A percentile compares a stretch with the other conserved stretches of the same genome.
phyloP scores from a whole-genome alignment of 1,140 invertebrate species.

The Diabrotica undecimpunctata region DNA sequence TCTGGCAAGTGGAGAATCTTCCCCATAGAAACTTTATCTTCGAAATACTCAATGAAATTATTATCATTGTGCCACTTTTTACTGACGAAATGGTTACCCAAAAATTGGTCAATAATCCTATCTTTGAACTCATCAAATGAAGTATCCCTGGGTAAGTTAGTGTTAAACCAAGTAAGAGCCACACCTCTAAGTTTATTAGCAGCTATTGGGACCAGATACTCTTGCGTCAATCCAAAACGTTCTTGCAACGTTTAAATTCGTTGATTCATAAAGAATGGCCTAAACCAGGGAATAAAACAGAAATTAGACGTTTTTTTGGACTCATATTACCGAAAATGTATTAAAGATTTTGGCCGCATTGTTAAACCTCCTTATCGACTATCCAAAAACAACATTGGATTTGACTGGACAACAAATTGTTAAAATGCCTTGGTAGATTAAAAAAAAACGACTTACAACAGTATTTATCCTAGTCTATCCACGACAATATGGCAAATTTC shows the following conservation, averaged over 20 bases:
- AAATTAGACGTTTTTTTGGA: too few relatives aligned
- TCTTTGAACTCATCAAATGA: not conserved
- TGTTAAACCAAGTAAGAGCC: not conserved
- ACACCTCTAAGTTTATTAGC: not conserved
- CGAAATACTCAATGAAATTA: not conserved
- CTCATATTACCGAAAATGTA: too few relatives aligned
- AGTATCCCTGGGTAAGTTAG: not conserved
- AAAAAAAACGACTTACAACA: too few relatives aligned
- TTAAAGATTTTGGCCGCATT: too few relatives aligned
- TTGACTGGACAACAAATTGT: too few relatives aligned
- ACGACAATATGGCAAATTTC: too few relatives aligned
- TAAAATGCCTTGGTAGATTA: too few relatives aligned
- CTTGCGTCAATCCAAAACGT: not conserved
- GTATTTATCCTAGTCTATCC: too few relatives aligned
- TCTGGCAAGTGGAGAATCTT: not conserved
- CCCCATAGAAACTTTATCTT: not conserved
- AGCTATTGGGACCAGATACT: not conserved
- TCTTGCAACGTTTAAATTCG: not conserved
- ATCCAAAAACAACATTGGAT: too few relatives aligned
- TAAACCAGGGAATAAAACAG: too few relatives aligned
- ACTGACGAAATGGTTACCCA: not conserved
- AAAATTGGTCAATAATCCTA: not conserved
- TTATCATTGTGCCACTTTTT: not conserved
- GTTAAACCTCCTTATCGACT: too few relatives aligned
- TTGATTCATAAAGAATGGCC: too few relatives aligned